Evolutionary conservation across 1,140 invertebrate genomes (phyloP).

Genomic region (Lethocerus indicus): DNA sequence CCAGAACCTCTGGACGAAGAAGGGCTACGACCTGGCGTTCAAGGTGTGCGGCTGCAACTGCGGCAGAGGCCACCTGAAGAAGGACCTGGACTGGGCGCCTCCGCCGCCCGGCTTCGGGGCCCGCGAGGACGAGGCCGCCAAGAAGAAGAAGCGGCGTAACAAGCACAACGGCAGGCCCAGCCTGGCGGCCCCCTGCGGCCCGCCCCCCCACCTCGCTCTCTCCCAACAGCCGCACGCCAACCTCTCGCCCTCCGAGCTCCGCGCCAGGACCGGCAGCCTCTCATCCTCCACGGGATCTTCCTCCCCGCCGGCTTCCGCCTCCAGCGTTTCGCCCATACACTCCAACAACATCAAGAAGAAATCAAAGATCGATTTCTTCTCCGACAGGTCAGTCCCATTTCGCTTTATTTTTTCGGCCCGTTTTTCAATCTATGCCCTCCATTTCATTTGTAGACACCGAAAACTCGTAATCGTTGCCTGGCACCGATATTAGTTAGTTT

Average conservation of each 20-base stretch:
- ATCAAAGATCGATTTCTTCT: constrained; percentile 60
- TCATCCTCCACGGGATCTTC: constrained; percentile 43
- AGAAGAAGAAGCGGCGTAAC: constrained; percentile 51
- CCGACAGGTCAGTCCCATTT: constrained; percentile 52
- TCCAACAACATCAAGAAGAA: constrained; percentile 38
- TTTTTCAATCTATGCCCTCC: too few species aligned
- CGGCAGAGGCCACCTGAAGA: constrained; percentile 79
- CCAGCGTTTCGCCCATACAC: constrained; percentile 47
- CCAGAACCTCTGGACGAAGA: constrained; percentile 94
- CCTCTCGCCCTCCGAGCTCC: constrained; percentile 12
- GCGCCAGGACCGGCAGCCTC: constrained; percentile 36
- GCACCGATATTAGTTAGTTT: too few species aligned
- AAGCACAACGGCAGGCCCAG: constrained; percentile 41
- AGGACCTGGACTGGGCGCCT: constrained; percentile 82
- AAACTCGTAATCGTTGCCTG: too few species aligned
- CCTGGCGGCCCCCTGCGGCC: constrained; percentile 30
- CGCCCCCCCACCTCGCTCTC: constrained; percentile 11
- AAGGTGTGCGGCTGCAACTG: constrained; percentile 78
- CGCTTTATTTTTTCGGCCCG: too few species aligned
- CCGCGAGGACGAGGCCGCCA: constrained; percentile 27
- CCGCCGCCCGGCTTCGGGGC: constrained; percentile 31
- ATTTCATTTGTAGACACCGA: too few species aligned
- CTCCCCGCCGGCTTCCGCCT: constrained; percentile 41
- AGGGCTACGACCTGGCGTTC: constrained; percentile 86
- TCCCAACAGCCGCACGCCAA: constrained; percentile 6